Base-by-base conservation (phyloP, 2,888 invertebrate genomes). In the Megamerina dolium region DNA sequence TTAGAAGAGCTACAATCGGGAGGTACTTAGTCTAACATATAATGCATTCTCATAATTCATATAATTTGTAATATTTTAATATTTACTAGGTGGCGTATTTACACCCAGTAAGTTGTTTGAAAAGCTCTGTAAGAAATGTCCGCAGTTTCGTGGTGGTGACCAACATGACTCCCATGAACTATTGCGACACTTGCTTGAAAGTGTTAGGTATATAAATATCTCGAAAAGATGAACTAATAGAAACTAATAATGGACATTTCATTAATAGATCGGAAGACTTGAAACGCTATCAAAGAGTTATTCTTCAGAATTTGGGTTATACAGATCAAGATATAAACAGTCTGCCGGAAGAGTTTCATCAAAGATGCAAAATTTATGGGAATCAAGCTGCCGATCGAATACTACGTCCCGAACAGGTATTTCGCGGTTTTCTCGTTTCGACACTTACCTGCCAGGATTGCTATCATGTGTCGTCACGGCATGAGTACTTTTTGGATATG, bases 151-250 rank as follows among this genome's bases (percentile, higher is more conserved):
- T 39, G 93, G 93, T 9, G 92, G 87, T 3, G 89, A 93, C 58
- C 96, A 99, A 63, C 97, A 99, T 63, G 97, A 99, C 68, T 84
- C 96, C 0, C 97, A 99, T 61, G 97, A 99, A 69, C 73, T 97
- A 42, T 75, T 99, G 14, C 75, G 96, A 41, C 90, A 91, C 72
- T 73, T 97, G 35, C 73, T 97, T 38, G 95, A 97, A 70, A 85
- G 85, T 52, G 87, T 95, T 52, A 80, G 87, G 69, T 53, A 35
- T 39, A 30, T 82, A 49, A 9, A 26, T 3, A 26, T 12, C 12
- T 26, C 12, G 9, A 10, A 10, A 2, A 26, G 33, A 19, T 36
- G 41, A 3, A 16, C 4, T 2, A 4, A 26, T 18, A 9, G 34
- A 4, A 72, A 34, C 4, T 16, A 8, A 8, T 34, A 13, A 19